phyloP scores from a whole-genome alignment of 1,140 invertebrate species.

The Platyscapa corneri region DNA sequence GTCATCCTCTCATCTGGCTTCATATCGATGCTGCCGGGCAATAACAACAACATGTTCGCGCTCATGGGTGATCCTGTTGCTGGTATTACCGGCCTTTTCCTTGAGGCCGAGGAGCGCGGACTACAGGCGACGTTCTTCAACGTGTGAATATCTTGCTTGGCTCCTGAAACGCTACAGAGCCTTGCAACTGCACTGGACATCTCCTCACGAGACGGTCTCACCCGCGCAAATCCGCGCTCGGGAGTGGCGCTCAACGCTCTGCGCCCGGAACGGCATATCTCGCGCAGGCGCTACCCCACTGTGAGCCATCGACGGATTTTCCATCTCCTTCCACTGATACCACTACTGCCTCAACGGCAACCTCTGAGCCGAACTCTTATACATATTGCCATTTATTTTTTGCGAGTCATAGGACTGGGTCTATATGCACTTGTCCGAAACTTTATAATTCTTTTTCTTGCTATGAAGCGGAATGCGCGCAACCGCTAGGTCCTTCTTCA shows the following conservation, averaged over 20 bases:
- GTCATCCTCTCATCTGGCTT: not conserved
- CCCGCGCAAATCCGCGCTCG: conserved; percentile 74
- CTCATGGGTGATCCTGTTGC: not conserved
- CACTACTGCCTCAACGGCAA: not conserved
- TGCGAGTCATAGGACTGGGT: not conserved
- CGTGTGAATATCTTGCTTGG: not conserved
- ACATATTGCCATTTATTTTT: not conserved
- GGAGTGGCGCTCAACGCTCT: conserved; percentile 73
- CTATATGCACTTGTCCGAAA: too few relatives aligned
- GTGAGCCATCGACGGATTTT: conserved; percentile 13
- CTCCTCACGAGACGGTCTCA: conserved; percentile 70
- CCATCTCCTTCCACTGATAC: conserved; percentile 50
- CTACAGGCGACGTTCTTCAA: not conserved
- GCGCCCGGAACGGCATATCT: conserved; percentile 56
- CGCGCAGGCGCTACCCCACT: conserved; percentile 65
- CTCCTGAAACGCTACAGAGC: conserved; percentile 52
- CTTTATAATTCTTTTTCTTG: not conserved
- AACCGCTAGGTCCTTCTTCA: too few relatives aligned
- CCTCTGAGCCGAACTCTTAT: not conserved
- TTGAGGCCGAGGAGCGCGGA: not conserved
- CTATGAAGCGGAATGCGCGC: not conserved
- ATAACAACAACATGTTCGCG: not conserved
- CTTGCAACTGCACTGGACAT: conserved; percentile 67
- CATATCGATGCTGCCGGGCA: not conserved
- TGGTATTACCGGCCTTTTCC: not conserved